phyloP scores from a whole-genome alignment of 2,888 invertebrate genomes.

The Mayetiola destructor region DNA sequence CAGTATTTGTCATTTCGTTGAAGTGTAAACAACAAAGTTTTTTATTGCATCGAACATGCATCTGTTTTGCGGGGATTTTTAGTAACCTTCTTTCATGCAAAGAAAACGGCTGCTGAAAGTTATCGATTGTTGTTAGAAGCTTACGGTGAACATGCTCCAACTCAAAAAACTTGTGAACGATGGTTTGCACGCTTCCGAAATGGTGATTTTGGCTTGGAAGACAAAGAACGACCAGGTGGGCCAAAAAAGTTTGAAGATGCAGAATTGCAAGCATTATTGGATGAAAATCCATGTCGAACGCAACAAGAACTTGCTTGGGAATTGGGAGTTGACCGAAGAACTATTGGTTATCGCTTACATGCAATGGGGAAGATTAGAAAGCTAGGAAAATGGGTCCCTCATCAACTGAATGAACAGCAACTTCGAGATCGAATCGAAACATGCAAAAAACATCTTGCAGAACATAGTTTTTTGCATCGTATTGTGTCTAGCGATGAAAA shows the following conservation, averaged over 20 bases:
- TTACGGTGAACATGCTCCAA: slow-evolving; percentile 17
- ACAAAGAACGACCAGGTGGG: slow-evolving; percentile 12
- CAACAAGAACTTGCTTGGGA: background rate
- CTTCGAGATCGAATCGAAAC: background rate
- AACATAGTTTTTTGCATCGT: too few relatives aligned
- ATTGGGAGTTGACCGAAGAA: background rate
- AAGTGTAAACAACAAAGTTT: too few relatives aligned
- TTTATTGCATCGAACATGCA: too few relatives aligned
- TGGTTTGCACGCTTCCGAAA: slow-evolving; percentile 14
- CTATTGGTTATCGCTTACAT: background rate
- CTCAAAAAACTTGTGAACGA: too few relatives aligned
- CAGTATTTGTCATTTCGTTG: too few relatives aligned
- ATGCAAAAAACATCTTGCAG: background rate
- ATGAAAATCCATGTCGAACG: background rate
- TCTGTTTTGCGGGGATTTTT: slow-evolving; percentile 21
- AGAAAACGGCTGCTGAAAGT: slow-evolving; percentile 17
- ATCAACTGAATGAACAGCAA: slow-evolving; percentile 8
- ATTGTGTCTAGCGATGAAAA: too few relatives aligned
- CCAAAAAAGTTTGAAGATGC: slow-evolving; percentile 4
- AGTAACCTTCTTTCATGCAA: slow-evolving; percentile 17
- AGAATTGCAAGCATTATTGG: background rate
- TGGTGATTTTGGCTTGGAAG: slow-evolving; percentile 12
- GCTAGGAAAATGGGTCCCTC: slow-evolving; percentile 17
- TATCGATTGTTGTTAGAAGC: slow-evolving; percentile 15
- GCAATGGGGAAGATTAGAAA: slow-evolving; percentile 14